These are phyloP conservation scores for Patiria miniata DNA, from an alignment of 35 echinoderm and acorn worm species.

Conservation along the genomic window DNA sequence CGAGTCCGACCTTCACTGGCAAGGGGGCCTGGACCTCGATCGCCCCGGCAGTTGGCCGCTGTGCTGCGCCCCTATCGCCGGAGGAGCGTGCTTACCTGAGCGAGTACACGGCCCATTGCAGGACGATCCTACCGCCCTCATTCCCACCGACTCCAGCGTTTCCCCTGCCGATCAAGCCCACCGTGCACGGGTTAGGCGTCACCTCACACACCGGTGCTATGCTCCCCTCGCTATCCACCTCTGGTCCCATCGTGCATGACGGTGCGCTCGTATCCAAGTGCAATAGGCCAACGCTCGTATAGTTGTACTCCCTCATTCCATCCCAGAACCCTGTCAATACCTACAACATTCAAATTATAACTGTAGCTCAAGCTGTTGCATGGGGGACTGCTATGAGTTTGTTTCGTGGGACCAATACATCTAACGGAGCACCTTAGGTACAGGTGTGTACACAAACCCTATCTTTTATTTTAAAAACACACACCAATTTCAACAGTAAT, in stretches of 20 bases:
- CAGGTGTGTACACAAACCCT: no score
- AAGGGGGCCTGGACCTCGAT: conserved; percentile 30
- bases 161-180: conserved; percentile 75
- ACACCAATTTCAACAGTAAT: no score
- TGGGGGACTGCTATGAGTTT: no score
- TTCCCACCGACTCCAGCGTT: conserved; percentile 58
- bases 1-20: conserved; percentile 19
- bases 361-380: no score
- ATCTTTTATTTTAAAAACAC: no score
- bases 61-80: conserved; percentile 24
- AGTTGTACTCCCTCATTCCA: not conserved
- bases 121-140: conserved; percentile 37
- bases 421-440: no score
- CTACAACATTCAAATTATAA: no score
- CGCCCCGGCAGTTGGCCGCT: conserved; percentile 3
- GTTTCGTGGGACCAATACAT: no score
- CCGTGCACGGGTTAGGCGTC: conserved; percentile 46
- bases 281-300: conserved; percentile 23
- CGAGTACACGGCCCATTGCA: conserved; percentile 26
- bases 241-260: not conserved
- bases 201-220: not conserved
- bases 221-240: conserved; percentile 5
- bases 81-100: conserved; percentile 30
- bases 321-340: not conserved
- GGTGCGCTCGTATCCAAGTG: not conserved